These are phyloP conservation scores for Aplocera efformata DNA, from an alignment of 2,888 invertebrate species.

Conservation along the genomic window DNA sequence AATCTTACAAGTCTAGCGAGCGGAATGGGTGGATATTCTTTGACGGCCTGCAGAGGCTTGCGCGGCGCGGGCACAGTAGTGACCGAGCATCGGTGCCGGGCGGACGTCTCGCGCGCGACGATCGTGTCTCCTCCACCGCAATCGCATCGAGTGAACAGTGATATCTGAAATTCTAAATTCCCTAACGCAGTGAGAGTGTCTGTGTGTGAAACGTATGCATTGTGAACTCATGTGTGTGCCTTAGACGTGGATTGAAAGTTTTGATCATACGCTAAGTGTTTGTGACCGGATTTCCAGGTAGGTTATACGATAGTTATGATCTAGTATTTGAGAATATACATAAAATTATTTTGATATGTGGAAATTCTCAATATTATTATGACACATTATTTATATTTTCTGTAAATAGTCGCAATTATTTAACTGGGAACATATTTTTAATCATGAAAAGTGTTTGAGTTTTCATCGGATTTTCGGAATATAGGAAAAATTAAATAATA, in stretches of 20 bases:
- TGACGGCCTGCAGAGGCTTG: constrained; percentile 63
- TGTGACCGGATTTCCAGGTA: constrained; percentile 38
- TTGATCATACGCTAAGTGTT: constrained; percentile 33
- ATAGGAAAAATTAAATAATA: constrained; percentile 42
- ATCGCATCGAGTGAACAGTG: constrained; percentile 56
- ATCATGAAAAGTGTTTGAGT: constrained; percentile 39
- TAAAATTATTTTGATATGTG: constrained; percentile 7
- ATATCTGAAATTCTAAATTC: constrained; percentile 45
- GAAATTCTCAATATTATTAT: too few species aligned
- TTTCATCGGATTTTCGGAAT: constrained; percentile 30
- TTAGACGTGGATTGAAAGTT: constrained; percentile 41
- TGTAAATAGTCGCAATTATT: constrained; percentile 22
- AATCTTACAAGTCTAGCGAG: constrained; percentile 49
- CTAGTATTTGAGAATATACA: constrained; percentile 11
- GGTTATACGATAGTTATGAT: constrained; percentile 28
- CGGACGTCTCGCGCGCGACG: constrained; percentile 43
- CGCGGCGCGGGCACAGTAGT: constrained; percentile 61
- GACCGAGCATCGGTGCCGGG: constrained; percentile 49
- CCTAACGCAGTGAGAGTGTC: constrained; percentile 43
- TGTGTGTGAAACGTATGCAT: constrained; percentile 43
- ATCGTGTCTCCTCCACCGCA: constrained; percentile 26
- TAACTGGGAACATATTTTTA: constrained; percentile 29
- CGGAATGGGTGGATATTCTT: constrained; percentile 50
- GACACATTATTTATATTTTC: too few species aligned
- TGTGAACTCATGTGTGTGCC: constrained; percentile 50